These are phyloP conservation scores for Auanema sp. DNA, from an alignment of 2,888 invertebrate genomes.

Conservation along the genomic window DNA sequence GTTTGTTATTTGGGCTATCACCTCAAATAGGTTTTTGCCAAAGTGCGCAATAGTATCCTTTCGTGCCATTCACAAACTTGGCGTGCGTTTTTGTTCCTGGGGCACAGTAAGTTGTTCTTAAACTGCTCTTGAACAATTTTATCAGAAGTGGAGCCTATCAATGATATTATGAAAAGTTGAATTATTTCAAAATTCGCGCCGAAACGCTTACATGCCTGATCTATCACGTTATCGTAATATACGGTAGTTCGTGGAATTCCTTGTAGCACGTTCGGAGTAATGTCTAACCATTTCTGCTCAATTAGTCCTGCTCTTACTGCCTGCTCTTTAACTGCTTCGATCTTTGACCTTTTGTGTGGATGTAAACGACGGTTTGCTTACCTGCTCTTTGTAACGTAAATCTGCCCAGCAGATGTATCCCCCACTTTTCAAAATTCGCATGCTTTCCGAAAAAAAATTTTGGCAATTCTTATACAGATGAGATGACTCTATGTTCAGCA, in stretches of 20 bases:
- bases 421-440: conserved; percentile 37
- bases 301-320: conserved; percentile 29
- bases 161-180: background rate
- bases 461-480: conserved; percentile 43
- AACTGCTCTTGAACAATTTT: conserved; percentile 35
- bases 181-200: conserved; percentile 8
- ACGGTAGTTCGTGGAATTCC: conserved; percentile 41
- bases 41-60: conserved; percentile 31
- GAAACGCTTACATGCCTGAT: conserved; percentile 25
- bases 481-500: conserved; percentile 53
- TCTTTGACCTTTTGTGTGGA: conserved; percentile 10
- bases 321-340: conserved; percentile 13
- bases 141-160: conserved; percentile 46
- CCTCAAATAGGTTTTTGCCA: conserved; percentile 27
- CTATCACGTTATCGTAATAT: conserved; percentile 44
- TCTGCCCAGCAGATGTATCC: conserved; percentile 52
- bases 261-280: conserved; percentile 40
- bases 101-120: conserved; percentile 53
- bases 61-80: conserved; percentile 25
- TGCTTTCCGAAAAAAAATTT: conserved; percentile 46
- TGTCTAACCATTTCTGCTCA: conserved; percentile 28
- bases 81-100: conserved; percentile 50
- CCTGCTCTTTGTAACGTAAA: conserved; percentile 40
- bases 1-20: too few relatives aligned
- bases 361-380: conserved; percentile 9